These are phyloP conservation scores for Orthosia cruda DNA, from an alignment of 2,888 invertebrate genomes.

Conservation along the genomic window DNA sequence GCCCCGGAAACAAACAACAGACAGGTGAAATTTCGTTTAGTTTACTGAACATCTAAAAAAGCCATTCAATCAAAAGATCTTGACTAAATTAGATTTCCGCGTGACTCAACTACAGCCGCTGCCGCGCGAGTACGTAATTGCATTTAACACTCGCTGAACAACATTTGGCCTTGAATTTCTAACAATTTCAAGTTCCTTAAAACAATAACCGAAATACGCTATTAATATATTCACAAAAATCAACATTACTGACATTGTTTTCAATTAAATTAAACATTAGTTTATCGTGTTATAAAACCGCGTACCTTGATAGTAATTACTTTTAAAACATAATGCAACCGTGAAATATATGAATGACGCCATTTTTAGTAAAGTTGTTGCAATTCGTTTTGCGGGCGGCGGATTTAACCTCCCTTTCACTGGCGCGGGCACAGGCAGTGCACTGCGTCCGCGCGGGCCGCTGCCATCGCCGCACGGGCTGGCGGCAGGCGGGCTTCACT, in stretches of 20 bases:
- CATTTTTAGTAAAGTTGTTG: conserved; percentile 90
- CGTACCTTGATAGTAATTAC: conserved; percentile 77
- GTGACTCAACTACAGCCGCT: conserved; percentile 20
- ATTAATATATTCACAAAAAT: conserved; percentile 1
- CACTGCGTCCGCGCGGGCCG: conserved; percentile 49
- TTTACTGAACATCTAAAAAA: conserved; percentile 6
- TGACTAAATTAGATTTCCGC: conserved; percentile 21
- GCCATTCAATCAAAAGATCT: conserved; percentile 11
- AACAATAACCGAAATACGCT: conserved; percentile 43
- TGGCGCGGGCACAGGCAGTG: conserved; percentile 69
- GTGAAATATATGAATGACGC: conserved; percentile 89
- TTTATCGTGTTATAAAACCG: conserved; percentile 59
- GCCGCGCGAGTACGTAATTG: conserved; percentile 12
- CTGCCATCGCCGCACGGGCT: conserved; percentile 82
- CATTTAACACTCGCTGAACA: conserved; percentile 17
- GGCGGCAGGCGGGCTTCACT: conserved; percentile 64
- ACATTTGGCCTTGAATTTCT: conserved; percentile 44
- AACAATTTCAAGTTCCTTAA: conserved; percentile 18
- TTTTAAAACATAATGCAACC: conserved; percentile 85
- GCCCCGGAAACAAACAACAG: conserved; percentile 1
- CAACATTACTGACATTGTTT: conserved; percentile 32
- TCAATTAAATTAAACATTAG: conserved; percentile 57
- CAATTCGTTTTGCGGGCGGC: conserved; percentile 87
- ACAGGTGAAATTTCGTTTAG: neutral
- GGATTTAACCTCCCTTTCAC: conserved; percentile 90